phyloP scores from a whole-genome alignment of 2,797 vertebrate genomes.

The Perodicticus potto region DNA sequence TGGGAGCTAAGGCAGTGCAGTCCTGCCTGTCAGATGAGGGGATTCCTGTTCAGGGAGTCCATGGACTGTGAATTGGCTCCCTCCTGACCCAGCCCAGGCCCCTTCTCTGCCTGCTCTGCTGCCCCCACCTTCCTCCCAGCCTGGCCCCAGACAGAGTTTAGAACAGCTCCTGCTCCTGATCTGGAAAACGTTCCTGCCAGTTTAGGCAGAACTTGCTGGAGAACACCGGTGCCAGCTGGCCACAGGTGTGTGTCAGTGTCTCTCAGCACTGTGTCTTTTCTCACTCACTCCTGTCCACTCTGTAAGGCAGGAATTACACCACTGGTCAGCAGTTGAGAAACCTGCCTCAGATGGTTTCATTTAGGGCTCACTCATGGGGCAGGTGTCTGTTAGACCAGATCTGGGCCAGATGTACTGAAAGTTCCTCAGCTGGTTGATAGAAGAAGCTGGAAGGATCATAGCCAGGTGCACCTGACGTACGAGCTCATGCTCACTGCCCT shows the following conservation, averaged over 20 bases:
- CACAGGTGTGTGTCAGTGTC: neutral
- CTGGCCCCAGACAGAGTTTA: neutral
- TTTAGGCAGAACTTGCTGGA: neutral
- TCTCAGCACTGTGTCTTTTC: neutral
- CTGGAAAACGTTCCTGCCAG: neutral
- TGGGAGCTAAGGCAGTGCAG: neutral
- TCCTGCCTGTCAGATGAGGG: neutral
- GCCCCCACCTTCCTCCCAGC: neutral
- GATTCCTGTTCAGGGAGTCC: conserved; percentile 56
- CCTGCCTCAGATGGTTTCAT: neutral
- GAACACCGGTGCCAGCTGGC: neutral
- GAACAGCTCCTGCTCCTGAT: neutral
- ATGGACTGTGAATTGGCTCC: conserved; percentile 28
- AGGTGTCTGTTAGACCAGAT: neutral
- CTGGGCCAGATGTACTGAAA: neutral
- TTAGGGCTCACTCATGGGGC: no score
- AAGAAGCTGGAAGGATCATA: neutral
- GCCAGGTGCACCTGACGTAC: neutral
- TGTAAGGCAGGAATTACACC: neutral
- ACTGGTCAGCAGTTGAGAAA: neutral
- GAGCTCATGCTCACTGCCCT: neutral
- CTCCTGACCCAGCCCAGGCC: neutral
- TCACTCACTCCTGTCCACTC: neutral
- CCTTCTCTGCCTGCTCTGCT: neutral
- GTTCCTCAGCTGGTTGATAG: neutral